phyloP scores from a whole-genome alignment of 2,797 vertebrate species.

The Chloroceryle inda region DNA sequence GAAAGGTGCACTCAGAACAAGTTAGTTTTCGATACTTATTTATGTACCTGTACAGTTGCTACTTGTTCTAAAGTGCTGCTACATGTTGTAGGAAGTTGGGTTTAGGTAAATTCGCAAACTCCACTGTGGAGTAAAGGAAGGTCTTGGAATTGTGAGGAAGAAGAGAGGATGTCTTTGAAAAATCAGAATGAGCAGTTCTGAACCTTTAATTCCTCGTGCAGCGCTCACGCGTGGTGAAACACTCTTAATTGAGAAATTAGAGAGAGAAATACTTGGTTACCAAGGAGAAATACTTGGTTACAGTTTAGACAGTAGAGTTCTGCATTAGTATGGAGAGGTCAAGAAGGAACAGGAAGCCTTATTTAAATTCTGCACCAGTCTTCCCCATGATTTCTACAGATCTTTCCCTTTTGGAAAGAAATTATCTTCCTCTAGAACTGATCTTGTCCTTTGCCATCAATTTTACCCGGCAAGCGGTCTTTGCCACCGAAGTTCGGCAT shows the following conservation, averaged over 20 bases:
- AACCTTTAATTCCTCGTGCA: accelerated
- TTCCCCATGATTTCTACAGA: not conserved
- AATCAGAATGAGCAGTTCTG: not conserved
- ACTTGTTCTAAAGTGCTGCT: not conserved
- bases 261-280: not conserved
- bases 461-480: not conserved
- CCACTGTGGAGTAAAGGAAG: not conserved
- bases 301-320: not conserved
- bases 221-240: accelerated
- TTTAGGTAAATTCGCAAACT: not conserved
- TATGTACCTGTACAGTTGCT: accelerated
- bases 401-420: not conserved
- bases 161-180: not conserved
- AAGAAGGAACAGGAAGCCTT: not conserved
- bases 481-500: accelerated
- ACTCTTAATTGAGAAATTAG: not conserved
- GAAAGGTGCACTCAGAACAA: not conserved
- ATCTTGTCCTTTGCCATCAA: not conserved
- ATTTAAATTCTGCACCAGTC: not conserved
- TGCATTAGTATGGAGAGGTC: not conserved
- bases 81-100: not conserved
- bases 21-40: accelerated
- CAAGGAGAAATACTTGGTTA: not conserved
- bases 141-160: not conserved
- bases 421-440: not conserved